A percentile compares a stretch with the other conserved stretches of the same genome.
These are phyloP conservation scores for Leucoptera coffeella DNA, from an alignment of 2,888 invertebrate genomes.

Conservation along the genomic window DNA sequence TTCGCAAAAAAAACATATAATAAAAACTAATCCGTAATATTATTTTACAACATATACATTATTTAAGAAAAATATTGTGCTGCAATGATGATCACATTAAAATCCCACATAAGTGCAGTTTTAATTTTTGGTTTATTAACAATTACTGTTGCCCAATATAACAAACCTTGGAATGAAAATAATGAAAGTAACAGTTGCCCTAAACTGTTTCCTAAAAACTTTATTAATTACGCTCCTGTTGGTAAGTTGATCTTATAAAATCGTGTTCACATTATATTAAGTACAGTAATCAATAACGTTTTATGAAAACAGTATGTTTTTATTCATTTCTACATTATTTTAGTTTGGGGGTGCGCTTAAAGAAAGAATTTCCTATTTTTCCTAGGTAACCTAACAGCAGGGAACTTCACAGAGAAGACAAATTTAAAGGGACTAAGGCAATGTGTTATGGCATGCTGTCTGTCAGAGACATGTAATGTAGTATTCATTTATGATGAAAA, in stretches of 20 bases:
- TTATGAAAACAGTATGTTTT: too few relatives aligned
- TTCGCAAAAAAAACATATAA: too few relatives aligned
- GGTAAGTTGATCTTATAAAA: constrained; percentile 32
- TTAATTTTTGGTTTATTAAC: too few relatives aligned
- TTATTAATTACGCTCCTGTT: constrained; percentile 48
- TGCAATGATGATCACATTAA: too few relatives aligned
- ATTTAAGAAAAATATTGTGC: too few relatives aligned
- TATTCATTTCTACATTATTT: too few relatives aligned
- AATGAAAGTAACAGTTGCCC: constrained; percentile 48
- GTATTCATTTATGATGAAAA: constrained; percentile 69
- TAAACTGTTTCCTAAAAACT: constrained; percentile 47
- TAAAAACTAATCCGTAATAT: too few relatives aligned
- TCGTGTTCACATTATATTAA: too few relatives aligned
- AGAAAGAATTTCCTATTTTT: constrained; percentile 3
- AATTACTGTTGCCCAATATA: constrained; percentile 30
- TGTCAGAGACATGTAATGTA: constrained; percentile 65
- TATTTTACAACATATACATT: too few relatives aligned
- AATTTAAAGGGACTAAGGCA: constrained; percentile 48
- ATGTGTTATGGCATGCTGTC: constrained; percentile 64
- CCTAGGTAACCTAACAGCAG: constrained; percentile 50
- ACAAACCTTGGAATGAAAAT: constrained; percentile 39
- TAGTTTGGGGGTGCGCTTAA: too few relatives aligned
- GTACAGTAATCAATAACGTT: too few relatives aligned
- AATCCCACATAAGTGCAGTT: too few relatives aligned
- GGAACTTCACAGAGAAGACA: constrained; percentile 53